phyloP scores from a whole-genome alignment of 2,113 vertebrate species.

The Phodopus roborovskii region DNA sequence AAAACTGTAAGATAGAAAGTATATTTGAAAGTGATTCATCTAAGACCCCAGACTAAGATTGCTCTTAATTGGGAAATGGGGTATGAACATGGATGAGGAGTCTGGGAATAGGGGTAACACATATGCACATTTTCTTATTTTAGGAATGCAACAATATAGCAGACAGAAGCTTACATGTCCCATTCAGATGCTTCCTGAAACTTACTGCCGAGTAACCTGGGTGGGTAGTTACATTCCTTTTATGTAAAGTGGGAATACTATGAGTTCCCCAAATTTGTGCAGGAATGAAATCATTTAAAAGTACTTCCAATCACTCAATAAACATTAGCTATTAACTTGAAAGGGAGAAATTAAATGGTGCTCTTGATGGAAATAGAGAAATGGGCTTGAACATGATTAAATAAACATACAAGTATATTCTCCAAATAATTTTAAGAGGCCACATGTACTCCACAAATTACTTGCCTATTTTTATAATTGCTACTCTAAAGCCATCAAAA shows the following conservation, averaged over 20 bases:
- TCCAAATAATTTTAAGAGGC: not conserved
- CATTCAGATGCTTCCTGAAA: not conserved
- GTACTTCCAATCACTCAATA: not conserved
- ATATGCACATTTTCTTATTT: constrained; percentile 47
- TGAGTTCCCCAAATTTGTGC: not conserved
- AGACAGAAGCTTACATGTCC: constrained; percentile 4
- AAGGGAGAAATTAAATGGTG: not conserved
- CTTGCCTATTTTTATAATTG: not conserved
- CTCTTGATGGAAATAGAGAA: constrained; percentile 16
- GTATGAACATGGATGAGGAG: not conserved
- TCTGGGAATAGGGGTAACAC: not conserved
- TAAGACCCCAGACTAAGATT: not conserved
- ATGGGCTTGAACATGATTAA: not conserved
- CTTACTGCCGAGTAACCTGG: not conserved
- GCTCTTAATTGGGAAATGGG: not conserved
- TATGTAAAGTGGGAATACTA: not conserved
- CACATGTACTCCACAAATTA: not conserved
- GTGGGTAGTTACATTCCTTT: not conserved
- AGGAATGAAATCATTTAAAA: not conserved
- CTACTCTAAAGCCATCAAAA: not conserved
- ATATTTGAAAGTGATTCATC: constrained; percentile 11
- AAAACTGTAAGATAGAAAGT: constrained; percentile 40
- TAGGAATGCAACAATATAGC: not conserved
- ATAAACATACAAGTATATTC: not conserved
- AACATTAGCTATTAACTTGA: constrained; percentile 37